These are phyloP conservation scores for Lasioglossum morio DNA, from an alignment of 2,888 invertebrate genomes.

Conservation along the genomic window DNA sequence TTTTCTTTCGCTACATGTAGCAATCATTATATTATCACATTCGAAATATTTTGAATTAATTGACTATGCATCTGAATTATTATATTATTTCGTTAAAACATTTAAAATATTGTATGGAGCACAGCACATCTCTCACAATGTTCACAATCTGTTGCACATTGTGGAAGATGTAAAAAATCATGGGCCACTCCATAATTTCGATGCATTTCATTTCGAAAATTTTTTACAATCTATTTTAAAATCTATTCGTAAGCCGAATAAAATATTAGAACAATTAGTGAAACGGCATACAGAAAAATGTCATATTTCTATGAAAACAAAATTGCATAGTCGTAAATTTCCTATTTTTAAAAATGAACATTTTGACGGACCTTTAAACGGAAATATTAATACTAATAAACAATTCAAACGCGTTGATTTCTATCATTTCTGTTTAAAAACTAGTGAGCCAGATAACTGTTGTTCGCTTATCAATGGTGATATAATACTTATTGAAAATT, in stretches of 20 bases:
- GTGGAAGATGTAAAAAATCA: background rate
- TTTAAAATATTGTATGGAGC: background rate
- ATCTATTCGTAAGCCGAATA: background rate
- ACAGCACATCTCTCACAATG: background rate
- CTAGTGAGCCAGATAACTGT: background rate
- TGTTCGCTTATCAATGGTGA: background rate
- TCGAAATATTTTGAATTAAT: too few relatives aligned
- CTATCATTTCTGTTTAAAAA: background rate
- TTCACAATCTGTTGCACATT: background rate
- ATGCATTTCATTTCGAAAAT: background rate
- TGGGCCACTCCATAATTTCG: background rate
- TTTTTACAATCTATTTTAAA: background rate
- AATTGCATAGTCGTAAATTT: too few relatives aligned
- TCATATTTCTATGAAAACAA: too few relatives aligned
- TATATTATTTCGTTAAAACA: background rate
- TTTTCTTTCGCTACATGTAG: too few relatives aligned
- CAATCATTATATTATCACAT: too few relatives aligned
- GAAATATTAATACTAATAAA: too few relatives aligned
- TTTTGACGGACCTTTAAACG: too few relatives aligned
- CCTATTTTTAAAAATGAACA: too few relatives aligned
- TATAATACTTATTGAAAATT: background rate
- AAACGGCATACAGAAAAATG: too few relatives aligned
- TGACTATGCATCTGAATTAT: too few relatives aligned
- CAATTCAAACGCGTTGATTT: too few relatives aligned
- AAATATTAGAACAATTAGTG: too few relatives aligned